Evolutionary conservation across 2,888 invertebrate genomes (phyloP).

Genomic region (Timema cristinae): DNA sequence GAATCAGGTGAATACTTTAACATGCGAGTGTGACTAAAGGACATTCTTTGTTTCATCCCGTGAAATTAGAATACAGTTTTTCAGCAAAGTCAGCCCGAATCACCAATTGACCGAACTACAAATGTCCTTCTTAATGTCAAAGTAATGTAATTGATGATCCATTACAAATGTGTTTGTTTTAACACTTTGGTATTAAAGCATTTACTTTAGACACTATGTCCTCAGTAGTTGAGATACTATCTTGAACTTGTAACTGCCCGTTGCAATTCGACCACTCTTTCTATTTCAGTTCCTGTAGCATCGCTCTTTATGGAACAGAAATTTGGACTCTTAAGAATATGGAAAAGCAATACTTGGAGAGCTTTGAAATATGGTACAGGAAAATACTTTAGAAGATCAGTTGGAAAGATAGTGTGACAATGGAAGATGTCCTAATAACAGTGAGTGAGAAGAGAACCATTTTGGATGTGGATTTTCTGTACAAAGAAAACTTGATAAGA

Average conservation of each 20-base stretch:
- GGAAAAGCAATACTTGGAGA: too few relatives aligned
- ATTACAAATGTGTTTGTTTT: slow-evolving; percentile 18
- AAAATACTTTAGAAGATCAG: too few relatives aligned
- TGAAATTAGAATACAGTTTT: slow-evolving; percentile 23
- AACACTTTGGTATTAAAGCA: neutral
- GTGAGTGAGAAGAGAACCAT: too few relatives aligned
- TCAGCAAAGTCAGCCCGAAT: slow-evolving; percentile 24
- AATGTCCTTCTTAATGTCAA: slow-evolving; percentile 21
- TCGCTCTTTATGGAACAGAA: too few relatives aligned
- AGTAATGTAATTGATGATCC: slow-evolving; percentile 21
- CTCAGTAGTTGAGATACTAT: slow-evolving; percentile 1
- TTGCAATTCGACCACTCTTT: slow-evolving; percentile 17
- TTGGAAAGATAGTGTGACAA: too few relatives aligned
- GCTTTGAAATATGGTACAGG: too few relatives aligned
- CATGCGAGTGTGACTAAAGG: slow-evolving; percentile 20
- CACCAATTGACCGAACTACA: slow-evolving; percentile 14
- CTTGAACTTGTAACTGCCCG: slow-evolving; percentile 15
- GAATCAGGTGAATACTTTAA: slow-evolving; percentile 16
- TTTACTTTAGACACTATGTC: slow-evolving; percentile 9
- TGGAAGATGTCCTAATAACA: too few relatives aligned
- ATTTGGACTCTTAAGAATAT: too few relatives aligned
- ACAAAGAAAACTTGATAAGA: too few relatives aligned
- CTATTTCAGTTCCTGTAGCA: neutral
- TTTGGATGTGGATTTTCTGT: too few relatives aligned
- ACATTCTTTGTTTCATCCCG: slow-evolving; percentile 25